Base-by-base conservation (phyloP, 1,140 invertebrate genomes). In the Drosophila neocordata region DNA sequence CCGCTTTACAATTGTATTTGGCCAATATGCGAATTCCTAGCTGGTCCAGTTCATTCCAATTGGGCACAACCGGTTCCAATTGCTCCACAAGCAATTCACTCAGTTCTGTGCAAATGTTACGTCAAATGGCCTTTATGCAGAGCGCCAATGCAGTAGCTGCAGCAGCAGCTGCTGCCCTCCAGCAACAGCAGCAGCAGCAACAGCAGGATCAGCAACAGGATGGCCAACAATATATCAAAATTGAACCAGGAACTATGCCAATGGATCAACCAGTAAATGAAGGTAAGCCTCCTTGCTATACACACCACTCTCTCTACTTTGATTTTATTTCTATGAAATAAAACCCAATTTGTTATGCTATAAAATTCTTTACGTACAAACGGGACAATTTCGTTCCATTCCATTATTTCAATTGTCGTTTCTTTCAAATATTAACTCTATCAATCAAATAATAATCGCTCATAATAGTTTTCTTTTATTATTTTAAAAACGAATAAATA, bases 71-170 rank as follows among this genome's bases (percentile, higher is more conserved):
- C 44, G n/a, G 38, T 44, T 37, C 37, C 6, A 38, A 9, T 52
- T 62, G 34, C 38, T 64, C 78, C 7, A 48, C 78, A 6, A 6
- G 27, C 4, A 31, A 7, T 68, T 69, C 75, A 11, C 41, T 48
- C 9, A 20, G 15, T 48, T 48, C 41, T 22, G 61, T 79, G 1
- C 67, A 88, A 9, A 71, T 87, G 76, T 55, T 88, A 66, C 79
- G 78, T 24, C 84, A 83, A 59, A 74, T 88, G 83, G 84, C 83
- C n/a, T 27, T 88, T 9, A 58, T 88, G 79, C 83, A 89, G 15
- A 73, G 67, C 11, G 83, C 71, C n/a, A 82, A 75, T 65, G 77
- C 77, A 11, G 75, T 74, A 1, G 68, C 67, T 6, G 64, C 76
- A 13, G 75, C 64, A 27, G 63, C 34, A 18, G 75, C 69, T 20